phyloP scores from a whole-genome alignment of 2,888 invertebrate species.

The Athalia cordata region DNA sequence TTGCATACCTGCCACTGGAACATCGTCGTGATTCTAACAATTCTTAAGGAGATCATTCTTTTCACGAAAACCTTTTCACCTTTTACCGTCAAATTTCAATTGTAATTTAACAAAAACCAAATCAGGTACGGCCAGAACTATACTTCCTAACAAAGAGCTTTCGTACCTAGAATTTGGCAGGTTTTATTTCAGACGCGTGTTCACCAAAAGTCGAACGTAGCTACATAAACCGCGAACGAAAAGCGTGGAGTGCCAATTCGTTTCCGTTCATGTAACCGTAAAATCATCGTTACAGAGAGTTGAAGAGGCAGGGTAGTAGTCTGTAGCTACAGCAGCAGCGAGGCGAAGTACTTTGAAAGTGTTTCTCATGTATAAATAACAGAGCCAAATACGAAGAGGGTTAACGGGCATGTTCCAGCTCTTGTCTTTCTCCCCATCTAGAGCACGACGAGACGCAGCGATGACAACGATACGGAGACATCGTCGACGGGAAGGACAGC shows the following conservation, averaged over 20 bases:
- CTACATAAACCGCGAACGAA: too few species aligned
- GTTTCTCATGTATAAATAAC: slow-evolving; percentile 4
- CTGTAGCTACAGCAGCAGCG: not conserved
- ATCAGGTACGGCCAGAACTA: too few species aligned
- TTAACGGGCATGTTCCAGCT: slow-evolving; percentile 1
- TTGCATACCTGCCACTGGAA: not conserved
- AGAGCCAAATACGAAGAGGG: not conserved
- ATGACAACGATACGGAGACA: not conserved
- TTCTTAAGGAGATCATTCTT: not conserved
- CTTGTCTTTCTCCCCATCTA: too few species aligned
- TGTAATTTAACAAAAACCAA: not conserved
- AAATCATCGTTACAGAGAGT: not conserved
- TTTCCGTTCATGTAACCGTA: not conserved
- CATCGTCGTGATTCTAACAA: slow-evolving; percentile 10
- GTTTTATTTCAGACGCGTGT: too few species aligned
- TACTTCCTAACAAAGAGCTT: not conserved
- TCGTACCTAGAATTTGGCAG: too few species aligned
- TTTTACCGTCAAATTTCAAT: not conserved
- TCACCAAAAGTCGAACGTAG: too few species aligned
- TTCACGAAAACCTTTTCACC: not conserved
- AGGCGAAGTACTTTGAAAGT: not conserved
- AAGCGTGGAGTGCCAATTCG: not conserved
- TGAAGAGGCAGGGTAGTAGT: too few species aligned
- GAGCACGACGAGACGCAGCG: not conserved
- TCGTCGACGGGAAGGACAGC: not conserved